Percentiles rank a stretch among this genome's conserved stretches.
These are phyloP conservation scores for Endotricha flammealis DNA, from an alignment of 2,888 invertebrate genomes.

Conservation along the genomic window DNA sequence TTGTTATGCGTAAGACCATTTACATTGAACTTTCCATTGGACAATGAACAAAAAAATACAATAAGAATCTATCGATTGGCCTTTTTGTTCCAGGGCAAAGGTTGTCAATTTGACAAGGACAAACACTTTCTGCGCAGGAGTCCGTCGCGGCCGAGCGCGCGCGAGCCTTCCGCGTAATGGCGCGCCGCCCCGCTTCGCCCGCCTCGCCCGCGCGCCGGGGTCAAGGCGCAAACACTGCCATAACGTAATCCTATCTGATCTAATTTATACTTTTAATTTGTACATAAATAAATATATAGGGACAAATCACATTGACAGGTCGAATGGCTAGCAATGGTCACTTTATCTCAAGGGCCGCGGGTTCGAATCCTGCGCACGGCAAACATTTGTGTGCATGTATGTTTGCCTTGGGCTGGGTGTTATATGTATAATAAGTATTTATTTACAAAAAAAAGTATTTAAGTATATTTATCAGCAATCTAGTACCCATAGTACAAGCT, in stretches of 20 bases:
- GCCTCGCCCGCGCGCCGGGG: slow-evolving; percentile 37
- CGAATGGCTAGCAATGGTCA: no score
- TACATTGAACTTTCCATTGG: not conserved
- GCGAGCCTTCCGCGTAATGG: slow-evolving; percentile 65
- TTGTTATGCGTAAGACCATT: not conserved
- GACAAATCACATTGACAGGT: no score
- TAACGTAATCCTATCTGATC: slow-evolving; percentile 32
- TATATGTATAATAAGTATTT: no score
- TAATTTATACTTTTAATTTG: slow-evolving; percentile 33
- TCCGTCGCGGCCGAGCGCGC: slow-evolving; percentile 55
- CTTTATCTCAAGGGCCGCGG: no score
- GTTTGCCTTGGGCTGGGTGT: no score
- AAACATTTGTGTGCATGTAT: no score
- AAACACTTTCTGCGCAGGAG: slow-evolving; percentile 73
- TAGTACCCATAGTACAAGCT: no score
- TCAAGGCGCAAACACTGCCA: slow-evolving; percentile 45
- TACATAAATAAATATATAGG: slow-evolving; percentile 9
- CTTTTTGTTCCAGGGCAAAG: slow-evolving; percentile 52
- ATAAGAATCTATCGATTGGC: slow-evolving; percentile 6
- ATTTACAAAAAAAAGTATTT: no score
- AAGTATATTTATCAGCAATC: no score
- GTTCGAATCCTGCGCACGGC: no score
- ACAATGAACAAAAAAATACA: not conserved
- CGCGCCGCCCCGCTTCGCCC: slow-evolving; percentile 25
- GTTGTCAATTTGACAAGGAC: slow-evolving; percentile 61